phyloP scores from a whole-genome alignment of 35 echinoderm and acorn worm species.

The Heliocidaris tuberculata region DNA sequence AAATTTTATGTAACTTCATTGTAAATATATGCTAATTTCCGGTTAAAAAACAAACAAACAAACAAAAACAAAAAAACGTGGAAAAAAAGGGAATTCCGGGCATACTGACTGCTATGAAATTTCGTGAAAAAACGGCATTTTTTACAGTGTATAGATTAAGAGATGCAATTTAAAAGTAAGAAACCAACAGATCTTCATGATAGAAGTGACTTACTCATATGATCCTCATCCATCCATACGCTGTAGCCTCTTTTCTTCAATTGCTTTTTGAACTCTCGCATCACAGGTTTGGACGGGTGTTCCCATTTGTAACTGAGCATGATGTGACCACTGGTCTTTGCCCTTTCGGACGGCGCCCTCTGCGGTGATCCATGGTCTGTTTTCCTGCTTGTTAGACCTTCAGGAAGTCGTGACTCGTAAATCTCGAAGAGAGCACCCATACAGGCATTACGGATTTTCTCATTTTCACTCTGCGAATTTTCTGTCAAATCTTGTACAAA shows the following conservation, averaged over 20 bases:
- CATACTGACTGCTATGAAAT: too few species aligned
- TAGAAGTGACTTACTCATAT: conserved; percentile 23
- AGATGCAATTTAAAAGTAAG: too few species aligned
- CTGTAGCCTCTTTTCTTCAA: background rate
- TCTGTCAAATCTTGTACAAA: background rate
- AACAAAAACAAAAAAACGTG: too few species aligned
- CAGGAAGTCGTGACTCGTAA: conserved; percentile 4
- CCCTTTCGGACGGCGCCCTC: background rate
- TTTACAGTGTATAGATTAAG: too few species aligned
- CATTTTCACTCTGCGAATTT: background rate
- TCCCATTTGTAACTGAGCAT: conserved; percentile 54
- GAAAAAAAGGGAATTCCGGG: too few species aligned
- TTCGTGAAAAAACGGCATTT: too few species aligned
- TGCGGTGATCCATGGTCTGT: background rate
- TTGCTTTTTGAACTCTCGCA: conserved; percentile 25
- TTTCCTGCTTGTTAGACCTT: background rate
- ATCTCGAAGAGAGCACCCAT: conserved; percentile 24
- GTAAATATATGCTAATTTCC: too few species aligned
- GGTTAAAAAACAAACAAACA: too few species aligned
- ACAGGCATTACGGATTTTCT: background rate
- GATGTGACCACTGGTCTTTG: background rate
- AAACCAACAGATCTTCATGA: too few species aligned
- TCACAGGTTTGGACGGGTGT: conserved; percentile 14
- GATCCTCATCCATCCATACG: conserved; percentile 50
- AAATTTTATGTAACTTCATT: too few species aligned